A percentile compares a stretch with the other conserved stretches of the same genome.
Evolutionary conservation across 2,113 vertebrate species (phyloP).

Genomic region (Macquaria ambigua): DNA sequence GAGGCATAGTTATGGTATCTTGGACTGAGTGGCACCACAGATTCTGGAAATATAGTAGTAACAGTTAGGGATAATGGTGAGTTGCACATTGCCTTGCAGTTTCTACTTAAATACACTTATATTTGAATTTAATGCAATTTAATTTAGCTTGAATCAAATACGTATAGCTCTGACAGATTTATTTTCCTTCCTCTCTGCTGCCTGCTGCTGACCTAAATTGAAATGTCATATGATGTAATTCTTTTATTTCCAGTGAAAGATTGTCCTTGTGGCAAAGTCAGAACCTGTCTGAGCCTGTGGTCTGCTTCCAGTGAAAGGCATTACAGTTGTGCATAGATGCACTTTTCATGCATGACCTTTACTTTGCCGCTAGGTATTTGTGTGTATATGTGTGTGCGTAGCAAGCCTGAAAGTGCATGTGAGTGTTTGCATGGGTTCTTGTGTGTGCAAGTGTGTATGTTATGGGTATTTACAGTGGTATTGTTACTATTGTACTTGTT

Average conservation of each 20-base stretch:
- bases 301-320: slow-evolving; percentile 16
- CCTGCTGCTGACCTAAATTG: slow-evolving; percentile 43
- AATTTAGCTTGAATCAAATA: neutral
- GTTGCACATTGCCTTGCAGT: neutral
- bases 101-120: neutral
- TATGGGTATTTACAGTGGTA: too few relatives aligned
- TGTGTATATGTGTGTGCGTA: neutral
- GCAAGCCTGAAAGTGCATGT: too few relatives aligned
- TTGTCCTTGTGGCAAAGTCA: slow-evolving; percentile 29
- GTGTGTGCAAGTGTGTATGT: too few relatives aligned
- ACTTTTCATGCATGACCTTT: slow-evolving; percentile 13
- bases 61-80: neutral
- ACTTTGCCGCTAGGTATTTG: neutral
- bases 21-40: neutral
- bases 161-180: neutral
- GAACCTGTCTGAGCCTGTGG: slow-evolving; percentile 68
- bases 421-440: too few relatives aligned
- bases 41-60: slow-evolving; percentile 1
- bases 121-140: neutral
- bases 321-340: neutral
- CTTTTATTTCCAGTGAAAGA: slow-evolving; percentile 31
- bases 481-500: too few relatives aligned
- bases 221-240: slow-evolving; percentile 38
- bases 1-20: slow-evolving; percentile 2
- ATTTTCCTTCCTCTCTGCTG: neutral